A percentile compares a stretch with the other conserved stretches of the same genome.
These are phyloP conservation scores for Muscicapa striata DNA, from an alignment of 2,797 vertebrate species.

Conservation along the genomic window DNA sequence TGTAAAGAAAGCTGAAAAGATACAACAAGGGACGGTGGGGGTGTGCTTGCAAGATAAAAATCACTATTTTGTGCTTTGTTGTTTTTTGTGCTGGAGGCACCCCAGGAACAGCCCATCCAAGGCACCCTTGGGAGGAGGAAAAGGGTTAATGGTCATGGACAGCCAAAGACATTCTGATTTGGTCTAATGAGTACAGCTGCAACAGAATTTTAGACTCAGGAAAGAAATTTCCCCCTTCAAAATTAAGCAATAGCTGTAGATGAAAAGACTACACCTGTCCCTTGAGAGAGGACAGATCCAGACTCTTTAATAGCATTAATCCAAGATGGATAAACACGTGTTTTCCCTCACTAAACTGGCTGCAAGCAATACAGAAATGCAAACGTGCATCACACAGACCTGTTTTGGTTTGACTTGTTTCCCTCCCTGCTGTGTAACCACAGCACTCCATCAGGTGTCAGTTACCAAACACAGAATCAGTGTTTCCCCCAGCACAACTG, in stretches of 20 bases:
- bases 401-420: not conserved
- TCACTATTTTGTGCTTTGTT: not conserved
- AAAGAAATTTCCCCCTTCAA: not conserved
- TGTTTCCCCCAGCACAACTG: not conserved
- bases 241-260: not conserved
- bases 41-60: not conserved
- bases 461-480: not conserved
- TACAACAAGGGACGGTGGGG: not conserved
- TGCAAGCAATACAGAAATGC: not conserved
- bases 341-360: not conserved
- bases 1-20: not conserved
- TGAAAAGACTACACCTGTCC: not conserved
- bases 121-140: not conserved
- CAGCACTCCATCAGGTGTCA: not conserved
- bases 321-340: fast-evolving
- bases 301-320: not conserved
- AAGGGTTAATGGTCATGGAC: not conserved
- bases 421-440: not conserved
- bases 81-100: not conserved
- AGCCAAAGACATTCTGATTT: not conserved
- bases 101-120: not conserved
- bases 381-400: not conserved
- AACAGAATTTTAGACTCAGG: not conserved
- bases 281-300: not conserved
- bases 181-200: not conserved